Conservation (phyloP, 2,797 vertebrate species). For the Sebastes melanostomus region DNA sequence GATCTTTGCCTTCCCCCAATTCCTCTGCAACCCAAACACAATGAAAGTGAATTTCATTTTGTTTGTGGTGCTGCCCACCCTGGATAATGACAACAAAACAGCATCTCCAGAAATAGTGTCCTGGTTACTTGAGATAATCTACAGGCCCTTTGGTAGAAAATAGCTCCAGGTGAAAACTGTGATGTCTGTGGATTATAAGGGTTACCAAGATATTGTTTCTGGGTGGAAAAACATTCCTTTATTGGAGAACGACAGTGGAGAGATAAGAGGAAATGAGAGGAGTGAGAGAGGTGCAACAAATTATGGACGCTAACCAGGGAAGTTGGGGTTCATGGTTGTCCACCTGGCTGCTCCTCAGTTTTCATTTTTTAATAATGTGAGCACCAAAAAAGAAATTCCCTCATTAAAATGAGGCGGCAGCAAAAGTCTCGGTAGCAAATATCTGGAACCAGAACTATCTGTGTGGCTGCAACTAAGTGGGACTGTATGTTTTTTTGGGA, state of each 20-base stretch:
- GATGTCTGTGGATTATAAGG: not conserved
- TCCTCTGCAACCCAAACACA: not conserved
- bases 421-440: not conserved
- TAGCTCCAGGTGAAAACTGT: conserved; percentile 4
- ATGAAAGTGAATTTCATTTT: not conserved
- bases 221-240: not conserved
- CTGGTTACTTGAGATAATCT: conserved; percentile 1
- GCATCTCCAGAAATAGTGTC: not conserved
- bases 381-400: not conserved
- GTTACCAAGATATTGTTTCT: not conserved
- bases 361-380: not conserved
- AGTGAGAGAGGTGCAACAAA: not conserved
- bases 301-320: not conserved
- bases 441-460: conserved; percentile 10
- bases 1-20: not conserved
- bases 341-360: not conserved
- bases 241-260: not conserved
- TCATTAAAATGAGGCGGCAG: not conserved
- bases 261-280: not conserved
- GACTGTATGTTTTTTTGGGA: conserved; percentile 4
- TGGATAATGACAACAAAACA: not conserved
- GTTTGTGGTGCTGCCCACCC: not conserved
- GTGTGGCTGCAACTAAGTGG: not conserved
- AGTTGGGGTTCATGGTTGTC: not conserved
- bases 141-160: not conserved